phyloP scores from a whole-genome alignment of 2,113 vertebrate species.

The Mormyrus lacerda region DNA sequence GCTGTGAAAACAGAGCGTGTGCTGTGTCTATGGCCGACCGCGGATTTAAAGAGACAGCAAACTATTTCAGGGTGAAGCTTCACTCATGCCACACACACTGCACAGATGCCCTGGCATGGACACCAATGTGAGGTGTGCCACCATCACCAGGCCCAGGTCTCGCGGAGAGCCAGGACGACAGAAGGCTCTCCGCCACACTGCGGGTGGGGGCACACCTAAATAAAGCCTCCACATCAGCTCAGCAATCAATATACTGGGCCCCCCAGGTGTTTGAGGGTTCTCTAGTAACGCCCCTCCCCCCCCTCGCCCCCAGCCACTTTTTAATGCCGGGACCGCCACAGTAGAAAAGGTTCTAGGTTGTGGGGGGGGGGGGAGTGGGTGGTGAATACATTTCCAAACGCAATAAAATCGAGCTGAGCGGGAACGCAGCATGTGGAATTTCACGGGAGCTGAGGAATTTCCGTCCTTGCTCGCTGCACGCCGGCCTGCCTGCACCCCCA shows the following conservation, averaged over 20 bases:
- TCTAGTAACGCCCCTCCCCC: not conserved
- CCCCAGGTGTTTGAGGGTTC: not conserved
- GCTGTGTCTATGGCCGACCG: not conserved
- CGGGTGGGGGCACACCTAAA: not conserved
- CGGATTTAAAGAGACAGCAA: not conserved
- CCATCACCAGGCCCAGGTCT: not conserved
- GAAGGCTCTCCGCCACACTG: not conserved
- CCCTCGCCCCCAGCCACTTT: not conserved
- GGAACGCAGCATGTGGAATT: constrained; percentile 40
- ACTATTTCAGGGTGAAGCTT: not conserved
- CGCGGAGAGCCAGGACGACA: not conserved
- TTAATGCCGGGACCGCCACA: not conserved
- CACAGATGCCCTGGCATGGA: not conserved
- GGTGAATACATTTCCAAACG: constrained; percentile 36
- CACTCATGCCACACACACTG: not conserved
- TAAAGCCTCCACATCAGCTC: not conserved
- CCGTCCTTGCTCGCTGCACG: constrained; percentile 21
- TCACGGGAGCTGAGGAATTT: constrained; percentile 53
- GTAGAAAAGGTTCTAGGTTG: not conserved
- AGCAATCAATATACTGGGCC: not conserved
- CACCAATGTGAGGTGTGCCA: not conserved
- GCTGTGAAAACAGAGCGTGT: not conserved
- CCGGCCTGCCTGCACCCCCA: not conserved
- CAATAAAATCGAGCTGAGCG: constrained; percentile 39
- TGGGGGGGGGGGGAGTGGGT: not conserved